Conservation (phyloP, 2,113 vertebrate species). For the Lycaon pictus region DNA sequence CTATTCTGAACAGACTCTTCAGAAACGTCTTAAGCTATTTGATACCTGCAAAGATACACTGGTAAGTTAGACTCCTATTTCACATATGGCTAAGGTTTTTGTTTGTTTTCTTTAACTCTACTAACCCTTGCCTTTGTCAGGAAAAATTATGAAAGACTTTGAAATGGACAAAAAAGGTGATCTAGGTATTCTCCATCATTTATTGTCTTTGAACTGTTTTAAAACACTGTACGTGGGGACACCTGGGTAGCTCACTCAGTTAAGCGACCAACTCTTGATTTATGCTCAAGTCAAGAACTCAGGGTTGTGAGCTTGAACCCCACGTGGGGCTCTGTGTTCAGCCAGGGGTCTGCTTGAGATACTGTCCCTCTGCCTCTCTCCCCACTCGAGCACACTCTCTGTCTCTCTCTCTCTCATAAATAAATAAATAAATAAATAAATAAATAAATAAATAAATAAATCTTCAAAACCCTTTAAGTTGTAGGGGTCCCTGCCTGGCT, state of each 20-base stretch:
- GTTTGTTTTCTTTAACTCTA: background rate
- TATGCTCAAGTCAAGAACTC: background rate
- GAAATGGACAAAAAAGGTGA: background rate
- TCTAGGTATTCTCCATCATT: background rate
- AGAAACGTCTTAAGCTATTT: background rate
- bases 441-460: background rate
- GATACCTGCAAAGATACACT: background rate
- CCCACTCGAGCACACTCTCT: background rate
- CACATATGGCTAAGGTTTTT: background rate
- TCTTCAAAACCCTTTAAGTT: background rate
- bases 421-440: background rate
- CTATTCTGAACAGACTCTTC: background rate
- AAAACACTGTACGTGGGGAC: background rate
- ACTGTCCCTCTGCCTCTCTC: background rate
- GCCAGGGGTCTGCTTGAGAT: background rate
- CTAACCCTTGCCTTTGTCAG: background rate
- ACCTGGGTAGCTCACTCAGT: background rate
- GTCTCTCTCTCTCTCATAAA: background rate
- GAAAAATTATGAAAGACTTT: background rate
- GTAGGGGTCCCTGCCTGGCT: no score
- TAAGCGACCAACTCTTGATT: background rate
- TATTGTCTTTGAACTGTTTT: background rate
- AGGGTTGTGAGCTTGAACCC: background rate
- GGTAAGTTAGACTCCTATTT: slow-evolving; percentile 4
- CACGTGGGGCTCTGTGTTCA: background rate